Evolutionary conservation across 2,113 vertebrate genomes (phyloP).

Genomic region (Rhea americana): DNA sequence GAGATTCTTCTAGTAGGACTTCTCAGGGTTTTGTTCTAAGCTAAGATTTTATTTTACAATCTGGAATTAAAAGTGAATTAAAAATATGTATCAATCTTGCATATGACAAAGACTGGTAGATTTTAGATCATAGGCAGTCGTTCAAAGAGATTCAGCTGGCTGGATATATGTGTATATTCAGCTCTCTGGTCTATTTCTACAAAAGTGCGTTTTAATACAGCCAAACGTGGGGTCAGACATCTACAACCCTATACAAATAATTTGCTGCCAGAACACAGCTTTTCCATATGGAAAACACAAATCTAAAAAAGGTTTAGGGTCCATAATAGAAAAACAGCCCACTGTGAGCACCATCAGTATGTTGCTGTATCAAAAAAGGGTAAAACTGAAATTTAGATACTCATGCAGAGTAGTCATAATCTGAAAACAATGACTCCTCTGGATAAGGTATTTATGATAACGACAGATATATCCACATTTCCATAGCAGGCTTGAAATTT

Average conservation of each 20-base stretch:
- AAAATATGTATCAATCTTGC: background rate
- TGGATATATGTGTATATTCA: background rate
- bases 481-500: background rate
- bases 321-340: background rate
- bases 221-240: background rate
- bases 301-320: background rate
- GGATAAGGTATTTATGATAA: background rate
- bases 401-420: background rate
- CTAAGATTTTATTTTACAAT: background rate
- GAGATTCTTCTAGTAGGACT: background rate
- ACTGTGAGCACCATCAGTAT: background rate
- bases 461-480: background rate
- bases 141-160: background rate
- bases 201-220: background rate
- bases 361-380: background rate
- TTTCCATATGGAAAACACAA: background rate
- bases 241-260: background rate
- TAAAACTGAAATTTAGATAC: background rate
- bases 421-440: background rate
- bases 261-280: background rate
- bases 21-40: background rate
- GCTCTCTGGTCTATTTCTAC: background rate
- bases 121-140: background rate
- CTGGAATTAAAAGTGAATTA: background rate
- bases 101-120: background rate